Conservation (phyloP, 2,113 vertebrate genomes). For the Anoura caudifer region DNA sequence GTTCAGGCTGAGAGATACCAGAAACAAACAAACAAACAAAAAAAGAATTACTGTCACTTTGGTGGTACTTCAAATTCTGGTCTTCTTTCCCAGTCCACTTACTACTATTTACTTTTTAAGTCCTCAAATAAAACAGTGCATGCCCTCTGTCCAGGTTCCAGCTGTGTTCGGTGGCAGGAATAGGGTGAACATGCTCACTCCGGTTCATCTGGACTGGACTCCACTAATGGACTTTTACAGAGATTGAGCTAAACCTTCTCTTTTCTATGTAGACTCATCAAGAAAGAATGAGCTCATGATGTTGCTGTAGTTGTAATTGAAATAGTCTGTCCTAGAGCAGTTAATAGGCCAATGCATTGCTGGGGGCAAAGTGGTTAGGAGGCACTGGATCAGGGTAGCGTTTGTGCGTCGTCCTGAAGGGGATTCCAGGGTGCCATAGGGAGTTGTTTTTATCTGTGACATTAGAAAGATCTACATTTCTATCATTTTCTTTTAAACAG, state of each 20-base stretch:
- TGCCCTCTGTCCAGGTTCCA: neutral
- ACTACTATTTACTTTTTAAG: neutral
- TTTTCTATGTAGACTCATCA: neutral
- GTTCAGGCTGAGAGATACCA: neutral
- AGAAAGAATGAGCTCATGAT: neutral
- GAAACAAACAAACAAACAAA: neutral
- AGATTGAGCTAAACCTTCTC: neutral
- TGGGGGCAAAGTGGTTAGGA: neutral
- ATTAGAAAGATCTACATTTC: neutral
- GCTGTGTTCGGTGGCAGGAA: neutral
- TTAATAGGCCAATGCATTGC: neutral
- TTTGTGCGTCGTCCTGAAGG: neutral
- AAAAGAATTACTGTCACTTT: neutral
- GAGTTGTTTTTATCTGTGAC: neutral
- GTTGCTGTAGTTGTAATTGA: neutral
- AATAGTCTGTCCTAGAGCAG: neutral
- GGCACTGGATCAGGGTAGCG: neutral
- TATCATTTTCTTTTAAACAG: neutral
- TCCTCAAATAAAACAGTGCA: neutral
- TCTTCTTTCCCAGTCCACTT: neutral
- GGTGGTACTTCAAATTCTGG: neutral
- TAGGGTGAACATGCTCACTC: neutral
- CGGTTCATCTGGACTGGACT: slow-evolving; percentile 5
- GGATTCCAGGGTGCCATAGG: neutral
- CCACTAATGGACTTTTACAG: neutral